These are phyloP conservation scores for Psephotus haematonotus DNA, from an alignment of 2,113 vertebrate species.

Conservation along the genomic window DNA sequence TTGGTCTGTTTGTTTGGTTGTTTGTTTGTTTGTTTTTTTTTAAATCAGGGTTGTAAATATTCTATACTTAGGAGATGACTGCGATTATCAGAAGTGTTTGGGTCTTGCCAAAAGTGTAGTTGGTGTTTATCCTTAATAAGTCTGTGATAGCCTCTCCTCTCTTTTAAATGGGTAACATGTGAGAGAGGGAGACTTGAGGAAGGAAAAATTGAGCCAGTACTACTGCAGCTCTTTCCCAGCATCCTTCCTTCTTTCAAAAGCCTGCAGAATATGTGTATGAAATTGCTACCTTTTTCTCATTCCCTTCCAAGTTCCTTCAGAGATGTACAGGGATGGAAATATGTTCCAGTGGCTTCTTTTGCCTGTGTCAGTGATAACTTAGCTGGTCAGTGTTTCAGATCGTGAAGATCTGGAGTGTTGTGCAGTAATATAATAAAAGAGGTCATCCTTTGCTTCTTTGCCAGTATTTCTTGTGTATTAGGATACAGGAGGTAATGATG, in stretches of 20 bases:
- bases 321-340: neutral
- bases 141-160: neutral
- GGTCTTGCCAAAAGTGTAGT: neutral
- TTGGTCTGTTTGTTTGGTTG: too few species aligned
- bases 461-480: neutral
- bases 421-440: neutral
- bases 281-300: neutral
- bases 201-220: neutral
- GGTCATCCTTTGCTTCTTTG: neutral
- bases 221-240: neutral
- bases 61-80: neutral
- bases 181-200: neutral
- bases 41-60: neutral
- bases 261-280: neutral
- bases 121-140: neutral
- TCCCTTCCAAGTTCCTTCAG: neutral
- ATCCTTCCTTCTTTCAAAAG: neutral
- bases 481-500: neutral
- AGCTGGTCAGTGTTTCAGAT: neutral
- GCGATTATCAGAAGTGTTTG: neutral
- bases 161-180: neutral
- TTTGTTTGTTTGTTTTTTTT: neutral
- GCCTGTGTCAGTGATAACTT: fast-evolving
- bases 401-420: neutral
- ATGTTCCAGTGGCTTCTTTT: neutral